These are phyloP conservation scores for Globodera ellingtonae DNA, from an alignment of 1,140 invertebrate genomes.

Conservation along the genomic window DNA sequence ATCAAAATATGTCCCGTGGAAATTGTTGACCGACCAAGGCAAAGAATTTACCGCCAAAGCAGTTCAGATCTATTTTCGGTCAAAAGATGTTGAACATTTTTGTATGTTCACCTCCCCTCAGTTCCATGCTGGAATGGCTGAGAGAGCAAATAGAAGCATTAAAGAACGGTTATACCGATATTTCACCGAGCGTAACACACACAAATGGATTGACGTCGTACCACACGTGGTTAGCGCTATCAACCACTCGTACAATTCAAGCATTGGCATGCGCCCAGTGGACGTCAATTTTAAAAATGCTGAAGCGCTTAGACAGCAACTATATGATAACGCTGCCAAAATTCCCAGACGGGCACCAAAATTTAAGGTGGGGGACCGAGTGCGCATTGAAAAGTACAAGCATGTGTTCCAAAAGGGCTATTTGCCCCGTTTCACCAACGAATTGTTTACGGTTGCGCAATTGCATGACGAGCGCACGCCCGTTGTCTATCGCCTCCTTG, in stretches of 20 bases:
- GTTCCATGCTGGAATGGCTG: constrained; percentile 47
- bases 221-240: constrained; percentile 40
- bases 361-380: constrained; percentile 19
- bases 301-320: background rate
- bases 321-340: constrained; percentile 1
- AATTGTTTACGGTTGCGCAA: constrained; percentile 28
- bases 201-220: constrained; percentile 40
- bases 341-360: background rate
- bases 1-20: constrained; percentile 23
- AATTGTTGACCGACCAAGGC: constrained; percentile 39
- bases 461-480: background rate
- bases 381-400: constrained; percentile 25
- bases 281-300: constrained; percentile 41
- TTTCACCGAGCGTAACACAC: background rate
- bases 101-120: constrained; percentile 28
- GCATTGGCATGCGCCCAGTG: constrained; percentile 21
- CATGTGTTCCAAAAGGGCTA: background rate
- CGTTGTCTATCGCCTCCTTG: no score
- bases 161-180: constrained; percentile 41
- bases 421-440: constrained; percentile 30
- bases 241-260: constrained; percentile 38
- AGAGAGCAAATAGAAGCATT: constrained; percentile 42
- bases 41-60: constrained; percentile 34
- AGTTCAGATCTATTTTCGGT: constrained; percentile 39
- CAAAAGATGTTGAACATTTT: constrained; percentile 27